Conservation (phyloP, 2,113 vertebrate species). For the Guaruba guarouba region DNA sequence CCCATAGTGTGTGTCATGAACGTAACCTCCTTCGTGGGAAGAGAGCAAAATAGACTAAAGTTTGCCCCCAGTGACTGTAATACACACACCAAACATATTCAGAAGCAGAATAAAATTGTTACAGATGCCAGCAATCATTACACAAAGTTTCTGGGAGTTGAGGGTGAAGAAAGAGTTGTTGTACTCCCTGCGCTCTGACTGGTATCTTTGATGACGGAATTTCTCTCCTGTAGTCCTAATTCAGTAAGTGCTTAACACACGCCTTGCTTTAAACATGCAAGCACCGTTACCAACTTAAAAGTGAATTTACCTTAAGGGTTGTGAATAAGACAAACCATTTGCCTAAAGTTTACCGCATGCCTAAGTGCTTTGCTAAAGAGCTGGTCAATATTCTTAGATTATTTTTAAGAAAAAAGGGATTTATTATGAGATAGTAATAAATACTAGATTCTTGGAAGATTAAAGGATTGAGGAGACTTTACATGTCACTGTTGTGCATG, state of each 20-base stretch:
- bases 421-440: conserved; percentile 41
- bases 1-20: neutral
- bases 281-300: neutral
- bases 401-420: neutral
- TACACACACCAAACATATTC: neutral
- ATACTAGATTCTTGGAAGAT: conserved; percentile 27
- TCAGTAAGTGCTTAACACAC: neutral
- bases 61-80: neutral
- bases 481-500: neutral
- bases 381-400: neutral
- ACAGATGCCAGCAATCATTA: neutral
- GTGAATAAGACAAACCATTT: neutral
- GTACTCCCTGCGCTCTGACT: neutral
- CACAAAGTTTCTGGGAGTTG: neutral
- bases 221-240: neutral
- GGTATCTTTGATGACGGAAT: neutral
- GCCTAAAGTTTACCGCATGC: neutral
- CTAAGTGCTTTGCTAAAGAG: neutral
- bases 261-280: neutral
- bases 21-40: rapidly evolving
- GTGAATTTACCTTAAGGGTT: neutral
- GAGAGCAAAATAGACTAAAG: rapidly evolving
- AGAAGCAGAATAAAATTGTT: neutral
- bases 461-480: conserved; percentile 34
- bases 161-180: neutral